Percentiles rank a stretch among this genome's conserved stretches.
phyloP scores from a whole-genome alignment of 2,113 vertebrate genomes.

The Ptilonorhynchus violaceus region DNA sequence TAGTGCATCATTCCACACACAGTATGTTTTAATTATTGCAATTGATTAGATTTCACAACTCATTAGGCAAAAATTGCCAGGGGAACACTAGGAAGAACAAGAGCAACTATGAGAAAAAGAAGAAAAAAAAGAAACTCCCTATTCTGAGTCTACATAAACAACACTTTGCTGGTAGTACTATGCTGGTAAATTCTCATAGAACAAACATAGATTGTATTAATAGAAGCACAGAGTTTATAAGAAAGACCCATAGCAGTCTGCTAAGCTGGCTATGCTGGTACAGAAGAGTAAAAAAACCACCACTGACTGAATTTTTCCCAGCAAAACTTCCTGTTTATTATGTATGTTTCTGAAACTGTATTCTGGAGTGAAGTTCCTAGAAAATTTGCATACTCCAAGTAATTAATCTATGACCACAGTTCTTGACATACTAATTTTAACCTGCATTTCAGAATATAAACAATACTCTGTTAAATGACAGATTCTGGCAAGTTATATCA shows the following conservation, averaged over 20 bases:
- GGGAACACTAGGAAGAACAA: not conserved
- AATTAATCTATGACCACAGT: not conserved
- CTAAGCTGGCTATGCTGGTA: not conserved
- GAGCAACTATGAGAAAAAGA: not conserved
- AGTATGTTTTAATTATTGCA: constrained; percentile 20
- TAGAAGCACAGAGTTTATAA: not conserved
- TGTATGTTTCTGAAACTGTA: not conserved
- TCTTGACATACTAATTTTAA: not conserved
- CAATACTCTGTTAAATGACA: not conserved
- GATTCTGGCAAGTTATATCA: not conserved
- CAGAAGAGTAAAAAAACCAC: not conserved
- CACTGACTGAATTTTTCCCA: not conserved
- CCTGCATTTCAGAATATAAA: not conserved
- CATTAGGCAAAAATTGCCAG: not conserved
- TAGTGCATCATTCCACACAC: not conserved
- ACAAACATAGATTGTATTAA: not conserved
- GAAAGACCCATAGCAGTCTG: not conserved
- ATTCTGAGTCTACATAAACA: not conserved
- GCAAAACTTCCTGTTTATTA: not conserved
- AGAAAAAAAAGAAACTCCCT: not conserved
- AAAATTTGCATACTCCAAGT: not conserved
- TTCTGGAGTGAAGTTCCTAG: not conserved
- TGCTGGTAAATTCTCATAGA: not conserved
- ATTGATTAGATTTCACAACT: constrained; percentile 21
- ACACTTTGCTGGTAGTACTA: not conserved